Conservation (phyloP, 2,797 vertebrate genomes). For the Liparis tanakae region DNA sequence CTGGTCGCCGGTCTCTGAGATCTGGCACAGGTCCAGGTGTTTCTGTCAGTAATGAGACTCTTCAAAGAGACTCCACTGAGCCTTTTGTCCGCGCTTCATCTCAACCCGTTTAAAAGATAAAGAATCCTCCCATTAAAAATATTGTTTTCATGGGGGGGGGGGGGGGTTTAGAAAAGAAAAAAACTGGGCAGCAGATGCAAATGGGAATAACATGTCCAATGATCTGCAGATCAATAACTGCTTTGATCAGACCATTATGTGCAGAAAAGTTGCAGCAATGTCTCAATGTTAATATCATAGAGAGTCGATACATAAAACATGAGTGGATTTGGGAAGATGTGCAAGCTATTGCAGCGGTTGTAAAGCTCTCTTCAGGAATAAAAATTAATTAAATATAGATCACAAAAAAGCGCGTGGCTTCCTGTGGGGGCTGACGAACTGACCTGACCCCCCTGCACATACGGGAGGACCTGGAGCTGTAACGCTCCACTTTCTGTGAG, state of each 20-base stretch:
- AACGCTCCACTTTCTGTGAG: slow-evolving; percentile 62
- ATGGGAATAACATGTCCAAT: slow-evolving; percentile 24
- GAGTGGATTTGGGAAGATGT: not conserved
- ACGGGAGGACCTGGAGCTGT: slow-evolving; percentile 29
- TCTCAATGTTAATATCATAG: not conserved
- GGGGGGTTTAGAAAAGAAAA: slow-evolving; percentile 8
- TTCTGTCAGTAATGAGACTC: slow-evolving; percentile 70
- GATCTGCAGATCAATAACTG: slow-evolving; percentile 20
- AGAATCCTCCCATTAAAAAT: slow-evolving; percentile 34
- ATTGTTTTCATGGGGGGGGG: not conserved
- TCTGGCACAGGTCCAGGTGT: slow-evolving; percentile 61
- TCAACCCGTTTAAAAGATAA: slow-evolving; percentile 48
- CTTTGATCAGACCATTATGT: slow-evolving; percentile 34
- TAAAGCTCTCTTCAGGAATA: slow-evolving; percentile 14
- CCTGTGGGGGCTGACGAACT: slow-evolving; percentile 9
- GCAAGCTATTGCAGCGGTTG: slow-evolving; percentile 17
- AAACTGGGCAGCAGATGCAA: slow-evolving; percentile 19
- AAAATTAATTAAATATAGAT: slow-evolving; percentile 11
- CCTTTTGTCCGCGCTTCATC: slow-evolving; percentile 62
- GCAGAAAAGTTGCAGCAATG: slow-evolving; percentile 8
- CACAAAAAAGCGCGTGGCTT: slow-evolving; percentile 8
- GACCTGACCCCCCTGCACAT: slow-evolving; percentile 14
- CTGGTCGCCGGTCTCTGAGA: slow-evolving; percentile 55
- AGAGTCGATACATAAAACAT: not conserved
- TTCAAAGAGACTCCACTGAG: slow-evolving; percentile 63